phyloP scores from a whole-genome alignment of 2,888 invertebrate species.

The Chrysolina haemoptera region DNA sequence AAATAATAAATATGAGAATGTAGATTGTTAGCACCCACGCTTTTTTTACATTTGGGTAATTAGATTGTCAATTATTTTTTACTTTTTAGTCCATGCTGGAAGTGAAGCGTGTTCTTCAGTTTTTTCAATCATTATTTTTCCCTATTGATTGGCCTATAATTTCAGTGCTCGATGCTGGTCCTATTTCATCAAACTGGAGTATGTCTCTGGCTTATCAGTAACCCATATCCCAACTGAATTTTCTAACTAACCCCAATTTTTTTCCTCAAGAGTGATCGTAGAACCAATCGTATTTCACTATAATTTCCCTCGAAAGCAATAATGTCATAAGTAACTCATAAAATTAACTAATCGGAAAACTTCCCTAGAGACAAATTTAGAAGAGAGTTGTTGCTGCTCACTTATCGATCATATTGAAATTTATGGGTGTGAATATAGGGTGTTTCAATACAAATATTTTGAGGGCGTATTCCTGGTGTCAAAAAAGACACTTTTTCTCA shows the following conservation, averaged over 20 bases:
- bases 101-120: too few species aligned
- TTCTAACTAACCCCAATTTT: constrained; percentile 15
- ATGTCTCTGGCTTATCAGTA: not conserved
- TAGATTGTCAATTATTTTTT: too few species aligned
- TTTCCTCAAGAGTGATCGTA: constrained; percentile 22
- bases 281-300: constrained; percentile 25
- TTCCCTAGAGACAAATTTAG: constrained; percentile 29
- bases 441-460: too few species aligned
- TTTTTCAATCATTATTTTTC: too few species aligned
- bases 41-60: too few species aligned
- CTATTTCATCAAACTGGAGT: not conserved
- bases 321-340: constrained; percentile 34
- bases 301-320: constrained; percentile 38
- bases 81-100: too few species aligned
- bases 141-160: too few species aligned
- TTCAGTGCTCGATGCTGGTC: not conserved
- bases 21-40: too few species aligned
- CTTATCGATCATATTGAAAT: constrained; percentile 13
- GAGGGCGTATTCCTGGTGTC: too few species aligned
- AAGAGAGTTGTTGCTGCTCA: constrained; percentile 14
- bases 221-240: constrained; percentile 4
- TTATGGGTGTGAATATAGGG: constrained; percentile 11
- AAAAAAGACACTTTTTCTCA: too few species aligned
- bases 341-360: constrained; percentile 41
- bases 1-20: too few species aligned